Evolutionary conservation across 1,140 invertebrate species (phyloP).

Genomic region (Drosophila biarmipes): DNA sequence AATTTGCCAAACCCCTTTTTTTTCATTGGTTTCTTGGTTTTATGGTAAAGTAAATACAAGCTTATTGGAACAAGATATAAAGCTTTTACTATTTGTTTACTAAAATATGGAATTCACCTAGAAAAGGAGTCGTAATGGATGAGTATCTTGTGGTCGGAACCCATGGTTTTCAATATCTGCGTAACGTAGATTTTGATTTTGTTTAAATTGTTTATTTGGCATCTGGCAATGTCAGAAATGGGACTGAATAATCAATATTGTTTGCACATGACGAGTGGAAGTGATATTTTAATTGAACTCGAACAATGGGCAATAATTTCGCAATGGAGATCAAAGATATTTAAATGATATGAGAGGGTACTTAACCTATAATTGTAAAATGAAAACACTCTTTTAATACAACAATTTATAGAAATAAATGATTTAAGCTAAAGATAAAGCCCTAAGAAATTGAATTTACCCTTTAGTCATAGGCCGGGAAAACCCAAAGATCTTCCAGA

Average conservation of each 20-base stretch:
- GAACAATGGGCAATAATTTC: background rate
- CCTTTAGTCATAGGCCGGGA: background rate
- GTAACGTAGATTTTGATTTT: background rate
- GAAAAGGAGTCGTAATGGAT: background rate
- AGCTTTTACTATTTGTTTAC: background rate
- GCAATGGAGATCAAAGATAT: background rate
- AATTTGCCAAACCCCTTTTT: background rate
- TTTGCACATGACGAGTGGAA: conserved; percentile 1
- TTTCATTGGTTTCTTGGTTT: background rate
- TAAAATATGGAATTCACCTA: conserved; percentile 7
- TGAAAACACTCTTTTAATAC: too few species aligned
- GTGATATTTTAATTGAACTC: conserved; percentile 11
- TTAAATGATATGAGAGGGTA: background rate
- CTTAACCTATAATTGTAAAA: too few species aligned
- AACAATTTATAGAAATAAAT: too few species aligned
- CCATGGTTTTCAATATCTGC: background rate
- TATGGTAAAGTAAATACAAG: conserved; percentile 2
- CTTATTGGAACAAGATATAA: background rate
- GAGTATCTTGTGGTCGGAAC: conserved; percentile 11
- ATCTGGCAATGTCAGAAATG: background rate
- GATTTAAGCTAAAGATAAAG: too few species aligned
- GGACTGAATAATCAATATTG: conserved; percentile 2
- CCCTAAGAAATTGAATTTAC: too few species aligned
- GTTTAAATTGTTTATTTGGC: conserved; percentile 27
- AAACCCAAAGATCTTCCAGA: background rate